Evolutionary conservation across 2,888 invertebrate species (phyloP), one percentile per base, ranked within the genome.

Genomic region (Malthinus flaveolus): DNA sequence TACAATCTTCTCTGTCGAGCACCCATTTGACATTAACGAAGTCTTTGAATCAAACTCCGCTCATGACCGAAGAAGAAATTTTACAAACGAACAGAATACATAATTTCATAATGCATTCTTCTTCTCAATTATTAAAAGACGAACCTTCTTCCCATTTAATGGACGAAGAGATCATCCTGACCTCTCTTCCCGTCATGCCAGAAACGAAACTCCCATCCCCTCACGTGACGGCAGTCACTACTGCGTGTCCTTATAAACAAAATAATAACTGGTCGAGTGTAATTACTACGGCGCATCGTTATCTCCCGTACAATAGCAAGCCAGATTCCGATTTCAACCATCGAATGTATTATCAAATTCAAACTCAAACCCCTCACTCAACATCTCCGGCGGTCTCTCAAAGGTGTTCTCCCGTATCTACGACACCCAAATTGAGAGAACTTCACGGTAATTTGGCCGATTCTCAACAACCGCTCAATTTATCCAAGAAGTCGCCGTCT

Each of bases 21-120:
- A 93, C 92, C 59, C 93, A 93, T 81, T 93, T 93, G 35, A 95
- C 93, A 70, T 81, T 95, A 65, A 94, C 95, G 67, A 91, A 91
- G 76, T 91, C 93, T 59, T 80, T 95, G 64, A 93, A 93, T 90
- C 94, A 93, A 74, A 93, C 93, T n/a, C 94, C 95, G 6, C 85
- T 93, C 69, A 93, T 94, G 92, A 94, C 93, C 39, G 91, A 93
- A 49, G 95, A 95, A 79, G 93, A 94, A 81, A 85, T 93, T 80
- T 93, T 94, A 78, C 88, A 93, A 73, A 92, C 93, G 33, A 95
- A 95, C 79, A 90, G 94, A 73, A 93, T 95, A 75, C 94, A 94
- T 80, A 93, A 90, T 77, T 93, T 92, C 79, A 92, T 95, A 78
- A 92, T 94, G 87, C 85, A 92, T 60, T 87, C 86, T 10, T 78